Evolutionary conservation across 2,888 invertebrate species (phyloP).

Genomic region (Tuta absoluta): DNA sequence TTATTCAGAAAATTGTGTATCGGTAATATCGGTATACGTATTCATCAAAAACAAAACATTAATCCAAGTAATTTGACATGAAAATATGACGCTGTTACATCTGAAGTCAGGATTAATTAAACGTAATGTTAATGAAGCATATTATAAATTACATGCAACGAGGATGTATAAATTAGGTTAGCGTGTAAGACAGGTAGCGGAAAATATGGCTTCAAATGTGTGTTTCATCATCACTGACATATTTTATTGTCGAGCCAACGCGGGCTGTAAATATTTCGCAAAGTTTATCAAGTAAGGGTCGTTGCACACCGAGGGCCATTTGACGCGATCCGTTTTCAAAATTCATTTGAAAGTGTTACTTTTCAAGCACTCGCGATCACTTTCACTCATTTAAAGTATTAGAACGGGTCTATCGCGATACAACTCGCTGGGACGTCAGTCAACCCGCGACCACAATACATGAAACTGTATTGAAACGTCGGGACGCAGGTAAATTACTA

Average conservation of each 20-base stretch:
- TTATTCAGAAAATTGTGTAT: not conserved
- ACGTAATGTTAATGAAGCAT: conserved; percentile 13
- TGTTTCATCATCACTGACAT: not conserved
- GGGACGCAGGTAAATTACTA: too few relatives aligned
- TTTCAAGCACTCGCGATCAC: too few relatives aligned
- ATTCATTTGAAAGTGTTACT: too few relatives aligned
- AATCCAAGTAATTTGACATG: conserved; percentile 20
- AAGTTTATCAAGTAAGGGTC: not conserved
- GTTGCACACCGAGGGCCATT: too few relatives aligned
- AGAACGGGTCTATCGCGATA: too few relatives aligned
- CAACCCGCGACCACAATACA: too few relatives aligned
- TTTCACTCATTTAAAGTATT: too few relatives aligned
- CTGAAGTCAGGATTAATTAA: conserved; percentile 24
- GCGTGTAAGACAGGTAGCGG: not conserved
- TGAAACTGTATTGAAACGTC: too few relatives aligned
- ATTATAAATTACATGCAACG: conserved; percentile 24
- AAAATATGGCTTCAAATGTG: conserved; percentile 1
- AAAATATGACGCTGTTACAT: conserved; percentile 25
- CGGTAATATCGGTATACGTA: not conserved
- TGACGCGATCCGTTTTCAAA: too few relatives aligned
- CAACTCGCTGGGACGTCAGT: too few relatives aligned
- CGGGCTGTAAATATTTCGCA: not conserved
- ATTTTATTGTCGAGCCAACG: not conserved
- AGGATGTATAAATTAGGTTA: conserved; percentile 21
- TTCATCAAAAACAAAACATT: conserved; percentile 1